A percentile compares a stretch with the other conserved stretches of the same genome.
phyloP scores from a whole-genome alignment of 2,888 invertebrate genomes.

The Cheilosia soror region DNA sequence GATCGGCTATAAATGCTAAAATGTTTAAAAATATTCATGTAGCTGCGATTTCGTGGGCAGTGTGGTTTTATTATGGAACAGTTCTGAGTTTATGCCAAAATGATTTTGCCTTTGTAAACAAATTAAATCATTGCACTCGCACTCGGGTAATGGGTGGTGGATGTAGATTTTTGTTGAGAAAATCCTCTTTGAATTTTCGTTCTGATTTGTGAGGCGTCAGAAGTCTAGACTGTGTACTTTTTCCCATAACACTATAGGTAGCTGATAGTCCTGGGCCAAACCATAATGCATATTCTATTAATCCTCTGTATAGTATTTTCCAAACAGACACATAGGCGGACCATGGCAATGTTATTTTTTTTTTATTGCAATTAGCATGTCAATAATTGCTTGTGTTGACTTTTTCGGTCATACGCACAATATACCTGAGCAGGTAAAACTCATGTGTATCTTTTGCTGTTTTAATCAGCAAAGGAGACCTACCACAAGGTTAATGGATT shows the following conservation, averaged over 20 bases:
- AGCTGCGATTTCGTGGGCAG: slow-evolving; percentile 36
- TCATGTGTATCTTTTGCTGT: slow-evolving; percentile 19
- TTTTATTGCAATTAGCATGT: slow-evolving; percentile 1
- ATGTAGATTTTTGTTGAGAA: slow-evolving; percentile 15
- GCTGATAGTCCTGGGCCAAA: background rate
- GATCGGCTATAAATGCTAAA: slow-evolving; percentile 8
- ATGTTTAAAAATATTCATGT: slow-evolving; percentile 30
- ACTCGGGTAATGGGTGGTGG: slow-evolving; percentile 43
- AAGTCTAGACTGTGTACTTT: background rate
- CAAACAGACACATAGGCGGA: background rate
- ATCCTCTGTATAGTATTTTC: background rate
- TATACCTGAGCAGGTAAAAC: slow-evolving; percentile 5
- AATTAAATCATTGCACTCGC: slow-evolving; percentile 29
- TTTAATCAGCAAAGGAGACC: slow-evolving; percentile 37
- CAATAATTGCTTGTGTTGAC: slow-evolving; percentile 30
- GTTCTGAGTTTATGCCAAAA: slow-evolving; percentile 37
- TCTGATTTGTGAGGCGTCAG: slow-evolving; percentile 42
- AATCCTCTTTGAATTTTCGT: slow-evolving; percentile 21
- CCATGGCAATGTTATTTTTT: background rate
- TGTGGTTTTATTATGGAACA: slow-evolving; percentile 41
- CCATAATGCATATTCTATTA: background rate
- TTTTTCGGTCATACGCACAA: background rate
- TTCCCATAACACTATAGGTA: background rate
- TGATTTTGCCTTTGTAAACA: slow-evolving; percentile 38
- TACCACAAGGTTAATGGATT: slow-evolving; percentile 57